Base-by-base conservation (phyloP, 2,113 vertebrate species). In the Stegastes partitus region DNA sequence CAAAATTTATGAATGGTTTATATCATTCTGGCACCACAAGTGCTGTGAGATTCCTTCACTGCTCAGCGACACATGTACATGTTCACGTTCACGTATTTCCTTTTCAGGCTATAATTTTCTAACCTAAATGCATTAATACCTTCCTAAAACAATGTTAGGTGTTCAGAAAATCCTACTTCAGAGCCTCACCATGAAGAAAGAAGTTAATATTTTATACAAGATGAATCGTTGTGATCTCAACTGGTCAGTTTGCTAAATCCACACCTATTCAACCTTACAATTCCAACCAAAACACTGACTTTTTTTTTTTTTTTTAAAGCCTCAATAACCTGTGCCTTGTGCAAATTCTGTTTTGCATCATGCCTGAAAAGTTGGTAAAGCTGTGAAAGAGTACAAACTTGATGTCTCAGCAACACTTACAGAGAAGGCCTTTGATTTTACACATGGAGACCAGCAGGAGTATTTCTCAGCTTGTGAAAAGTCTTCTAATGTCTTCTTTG, bases 1-100 rank as follows among this genome's bases (percentile, higher is more conserved):
- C 55, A 86, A 77, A 62, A 84, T 86, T 15, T 74, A 85, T 89
- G 79, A 87, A 77, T 56, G 76, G 54, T 51, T 85, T 45, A 58
- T 44, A 63, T 71, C 59, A 66, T 68, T 79, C 70, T 72, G 47
- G 78, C 57, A 69, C 21, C 62, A 81, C n/a, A 34, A 82, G 44
- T 57, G 56, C 39, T 56, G 21, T 9, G 31, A 59, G 58, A 89
- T 79, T 83, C 61, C 86, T 82, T 73, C 34, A 44, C 56, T 50
- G 26, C 16, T 6, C 10, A 64, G 34, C 14, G 19, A 66, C 58
- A 76, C 68, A 59, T 22, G 23, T n/a, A 39, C 18, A 56, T 37
- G 10, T 15, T 67, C 45, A 51, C 37, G 44, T 18, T n/a, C n/a
- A 54, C 47, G 45, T 25, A 25, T 74, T 73, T 68, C 55, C 39